phyloP scores from a whole-genome alignment of 2,797 vertebrate genomes.

The Fundulus diaphanus region DNA sequence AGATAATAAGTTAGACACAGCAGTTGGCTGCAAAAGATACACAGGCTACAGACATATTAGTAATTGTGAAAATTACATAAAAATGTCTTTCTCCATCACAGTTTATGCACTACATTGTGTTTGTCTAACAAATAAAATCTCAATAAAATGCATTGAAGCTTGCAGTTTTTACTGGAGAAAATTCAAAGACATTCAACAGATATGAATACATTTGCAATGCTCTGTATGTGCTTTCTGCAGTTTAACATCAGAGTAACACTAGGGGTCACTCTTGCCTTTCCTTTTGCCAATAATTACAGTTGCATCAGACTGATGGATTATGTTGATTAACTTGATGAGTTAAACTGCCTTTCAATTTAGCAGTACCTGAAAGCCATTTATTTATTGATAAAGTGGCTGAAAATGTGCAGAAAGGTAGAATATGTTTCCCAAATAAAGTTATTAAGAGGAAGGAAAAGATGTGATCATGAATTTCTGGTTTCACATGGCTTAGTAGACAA shows the following conservation, averaged over 20 bases:
- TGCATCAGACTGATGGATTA: not conserved
- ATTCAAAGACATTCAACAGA: not conserved
- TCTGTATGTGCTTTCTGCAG: conserved; percentile 35
- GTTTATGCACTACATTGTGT: not conserved
- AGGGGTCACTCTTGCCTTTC: conserved; percentile 70
- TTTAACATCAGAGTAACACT: conserved; percentile 42
- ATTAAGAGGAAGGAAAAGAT: not conserved
- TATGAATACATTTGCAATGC: too few species aligned
- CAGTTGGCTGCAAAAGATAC: too few species aligned
- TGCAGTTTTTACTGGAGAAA: not conserved
- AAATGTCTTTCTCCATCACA: too few species aligned
- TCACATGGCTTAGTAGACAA: conserved; percentile 36
- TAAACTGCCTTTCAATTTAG: not conserved
- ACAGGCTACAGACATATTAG: not conserved
- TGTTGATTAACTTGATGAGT: not conserved
- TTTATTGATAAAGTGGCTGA: not conserved
- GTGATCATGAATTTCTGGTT: not conserved
- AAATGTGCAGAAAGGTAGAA: not conserved
- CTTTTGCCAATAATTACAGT: conserved; percentile 4
- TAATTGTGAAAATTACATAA: not conserved
- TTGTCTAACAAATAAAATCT: not conserved
- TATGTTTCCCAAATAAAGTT: not conserved
- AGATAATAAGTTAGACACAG: too few species aligned
- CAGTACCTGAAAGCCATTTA: not conserved
- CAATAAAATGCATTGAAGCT: not conserved